Conservation (phyloP, 2,797 vertebrate genomes). For the Perodicticus potto region DNA sequence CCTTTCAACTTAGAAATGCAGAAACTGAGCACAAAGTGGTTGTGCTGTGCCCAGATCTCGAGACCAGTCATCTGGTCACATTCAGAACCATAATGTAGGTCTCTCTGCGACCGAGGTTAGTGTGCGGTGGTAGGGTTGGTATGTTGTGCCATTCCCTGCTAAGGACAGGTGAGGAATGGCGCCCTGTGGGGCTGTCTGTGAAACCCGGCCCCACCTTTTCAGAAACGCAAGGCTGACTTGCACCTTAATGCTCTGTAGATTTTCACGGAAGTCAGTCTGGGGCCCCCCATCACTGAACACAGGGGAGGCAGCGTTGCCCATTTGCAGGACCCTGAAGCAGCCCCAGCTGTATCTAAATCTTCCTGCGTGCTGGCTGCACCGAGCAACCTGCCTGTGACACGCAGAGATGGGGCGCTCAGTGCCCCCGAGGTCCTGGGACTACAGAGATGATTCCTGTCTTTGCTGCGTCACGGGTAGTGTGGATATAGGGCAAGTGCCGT, state of each 20-base stretch:
- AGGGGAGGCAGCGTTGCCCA: accelerated
- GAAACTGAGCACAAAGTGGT: not conserved
- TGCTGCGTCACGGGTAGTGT: accelerated
- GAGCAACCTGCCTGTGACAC: not conserved
- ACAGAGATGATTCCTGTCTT: not conserved
- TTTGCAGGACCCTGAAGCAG: not conserved
- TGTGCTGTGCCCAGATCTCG: not conserved
- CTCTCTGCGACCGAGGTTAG: no score
- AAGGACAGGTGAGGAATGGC: accelerated
- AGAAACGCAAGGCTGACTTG: not conserved
- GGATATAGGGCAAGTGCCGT: not conserved
- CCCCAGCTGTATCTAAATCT: not conserved
- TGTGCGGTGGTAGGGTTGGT: accelerated
- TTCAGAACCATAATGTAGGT: not conserved
- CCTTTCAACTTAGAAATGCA: not conserved
- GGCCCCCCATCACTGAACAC: accelerated
- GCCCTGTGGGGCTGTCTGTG: not conserved
- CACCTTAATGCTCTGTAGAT: not conserved
- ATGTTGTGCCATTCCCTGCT: not conserved
- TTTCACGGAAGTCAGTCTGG: not conserved
- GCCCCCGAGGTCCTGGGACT: not conserved
- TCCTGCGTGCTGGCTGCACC: accelerated
- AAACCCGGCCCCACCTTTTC: accelerated
- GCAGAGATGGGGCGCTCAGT: accelerated
- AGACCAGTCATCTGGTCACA: not conserved